Percentiles rank a stretch among this genome's conserved stretches.
These are phyloP conservation scores for Papilio machaon DNA, from an alignment of 1,140 invertebrate genomes.

Conservation along the genomic window DNA sequence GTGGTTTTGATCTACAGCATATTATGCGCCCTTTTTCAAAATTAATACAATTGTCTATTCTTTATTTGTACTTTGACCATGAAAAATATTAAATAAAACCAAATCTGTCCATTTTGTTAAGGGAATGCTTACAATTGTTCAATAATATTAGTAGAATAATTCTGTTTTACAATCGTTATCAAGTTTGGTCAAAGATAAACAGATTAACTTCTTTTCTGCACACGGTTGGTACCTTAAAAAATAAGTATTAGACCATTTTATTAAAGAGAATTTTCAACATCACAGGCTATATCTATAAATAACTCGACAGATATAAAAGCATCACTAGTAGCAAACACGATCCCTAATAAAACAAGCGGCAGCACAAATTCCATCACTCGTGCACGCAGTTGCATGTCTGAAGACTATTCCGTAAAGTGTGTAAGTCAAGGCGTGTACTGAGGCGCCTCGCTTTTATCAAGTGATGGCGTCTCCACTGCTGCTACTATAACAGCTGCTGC, in stretches of 20 bases:
- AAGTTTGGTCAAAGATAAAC: too few relatives aligned
- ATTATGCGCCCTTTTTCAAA: not conserved
- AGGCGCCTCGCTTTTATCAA: conserved; percentile 26
- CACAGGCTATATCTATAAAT: not conserved
- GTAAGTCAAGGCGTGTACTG: conserved; percentile 3
- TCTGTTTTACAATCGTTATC: too few relatives aligned
- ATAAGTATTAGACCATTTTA: too few relatives aligned
- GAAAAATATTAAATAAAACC: too few relatives aligned
- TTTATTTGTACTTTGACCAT: too few relatives aligned
- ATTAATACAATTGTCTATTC: too few relatives aligned
- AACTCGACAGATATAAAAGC: conserved; percentile 1
- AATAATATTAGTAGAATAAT: too few relatives aligned
- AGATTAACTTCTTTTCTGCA: too few relatives aligned
- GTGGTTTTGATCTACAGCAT: not conserved
- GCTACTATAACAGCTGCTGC: not conserved
- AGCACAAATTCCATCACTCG: not conserved
- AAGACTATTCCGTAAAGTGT: not conserved
- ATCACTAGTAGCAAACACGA: not conserved
- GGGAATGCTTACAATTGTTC: too few relatives aligned
- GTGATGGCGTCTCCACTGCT: not conserved
- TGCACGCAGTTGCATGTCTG: conserved; percentile 27
- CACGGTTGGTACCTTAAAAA: too few relatives aligned
- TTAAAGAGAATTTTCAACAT: too few relatives aligned
- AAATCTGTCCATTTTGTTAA: too few relatives aligned
- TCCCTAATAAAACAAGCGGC: conserved; percentile 7